Percentiles rank a stretch among this genome's conserved stretches.
Evolutionary conservation across 2,888 invertebrate genomes (phyloP).

Genomic region (Carcina quercana): DNA sequence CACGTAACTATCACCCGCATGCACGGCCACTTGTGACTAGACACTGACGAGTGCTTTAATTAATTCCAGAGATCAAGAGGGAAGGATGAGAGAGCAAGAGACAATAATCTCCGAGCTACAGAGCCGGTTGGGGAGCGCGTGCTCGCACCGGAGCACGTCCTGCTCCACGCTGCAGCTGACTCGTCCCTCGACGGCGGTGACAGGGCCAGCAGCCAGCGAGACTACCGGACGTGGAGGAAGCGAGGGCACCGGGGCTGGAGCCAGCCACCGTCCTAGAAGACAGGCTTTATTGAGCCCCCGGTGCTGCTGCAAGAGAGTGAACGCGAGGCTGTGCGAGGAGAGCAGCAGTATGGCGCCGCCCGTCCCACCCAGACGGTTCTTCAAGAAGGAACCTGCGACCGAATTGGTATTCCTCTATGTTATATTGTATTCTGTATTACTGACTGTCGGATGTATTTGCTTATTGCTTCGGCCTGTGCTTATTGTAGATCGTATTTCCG

Average conservation of each 20-base stretch:
- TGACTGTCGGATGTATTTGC: too few species aligned
- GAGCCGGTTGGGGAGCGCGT: neutral
- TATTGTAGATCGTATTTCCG: too few species aligned
- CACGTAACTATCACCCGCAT: slow-evolving; percentile 21
- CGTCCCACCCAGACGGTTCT: slow-evolving; percentile 29
- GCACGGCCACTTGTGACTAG: too few species aligned
- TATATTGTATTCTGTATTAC: too few species aligned
- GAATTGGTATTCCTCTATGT: slow-evolving; percentile 30
- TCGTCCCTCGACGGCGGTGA: slow-evolving; percentile 20
- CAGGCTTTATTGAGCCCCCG: too few species aligned
- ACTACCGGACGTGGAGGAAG: slow-evolving; percentile 10
- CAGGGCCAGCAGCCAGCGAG: slow-evolving; percentile 12
- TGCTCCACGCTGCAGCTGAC: neutral
- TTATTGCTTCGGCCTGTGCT: too few species aligned
- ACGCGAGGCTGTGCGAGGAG: neutral
- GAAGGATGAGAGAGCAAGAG: slow-evolving; percentile 38
- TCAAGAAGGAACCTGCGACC: slow-evolving; percentile 27
- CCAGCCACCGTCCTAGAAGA: slow-evolving; percentile 23
- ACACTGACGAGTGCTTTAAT: too few species aligned
- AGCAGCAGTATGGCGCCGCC: slow-evolving; percentile 30
- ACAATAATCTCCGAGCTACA: slow-evolving; percentile 4
- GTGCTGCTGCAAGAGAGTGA: neutral
- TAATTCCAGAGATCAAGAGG: slow-evolving; percentile 29
- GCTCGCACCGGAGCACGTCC: neutral
- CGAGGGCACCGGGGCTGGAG: slow-evolving; percentile 30